These are phyloP conservation scores for Apis florea DNA, from an alignment of 1,140 invertebrate species.

Conservation along the genomic window DNA sequence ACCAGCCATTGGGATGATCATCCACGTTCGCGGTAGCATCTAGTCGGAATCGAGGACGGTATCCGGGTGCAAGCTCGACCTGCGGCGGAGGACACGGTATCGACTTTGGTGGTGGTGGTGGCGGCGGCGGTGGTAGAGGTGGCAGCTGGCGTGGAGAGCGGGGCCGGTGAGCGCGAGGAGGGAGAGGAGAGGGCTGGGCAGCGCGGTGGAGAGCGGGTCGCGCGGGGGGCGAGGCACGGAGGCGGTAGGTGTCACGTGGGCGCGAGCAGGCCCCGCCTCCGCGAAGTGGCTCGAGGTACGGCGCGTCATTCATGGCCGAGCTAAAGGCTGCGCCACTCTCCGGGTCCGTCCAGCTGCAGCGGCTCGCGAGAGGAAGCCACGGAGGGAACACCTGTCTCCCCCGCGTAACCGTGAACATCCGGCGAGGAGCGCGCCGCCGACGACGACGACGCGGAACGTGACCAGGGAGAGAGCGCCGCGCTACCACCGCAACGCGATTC, in stretches of 20 bases:
- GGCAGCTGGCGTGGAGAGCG: constrained; percentile 29
- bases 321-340: constrained; percentile 76
- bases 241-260: constrained; percentile 76
- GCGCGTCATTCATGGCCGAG: constrained; percentile 79
- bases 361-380: constrained; percentile 64
- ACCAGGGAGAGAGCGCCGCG: constrained; percentile 20
- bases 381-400: constrained; percentile 68
- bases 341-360: constrained; percentile 71
- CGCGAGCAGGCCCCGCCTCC: constrained; percentile 74
- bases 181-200: constrained; percentile 27
- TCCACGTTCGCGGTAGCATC: neutral
- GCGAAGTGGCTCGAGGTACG: constrained; percentile 71
- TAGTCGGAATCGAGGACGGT: neutral
- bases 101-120: constrained; percentile 2
- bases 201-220: neutral
- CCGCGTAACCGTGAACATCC: constrained; percentile 60
- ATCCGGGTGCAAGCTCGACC: neutral
- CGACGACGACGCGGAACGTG: constrained; percentile 36
- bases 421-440: constrained; percentile 32
- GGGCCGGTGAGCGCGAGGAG: neutral
- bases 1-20: neutral
- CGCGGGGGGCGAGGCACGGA: constrained; percentile 62
- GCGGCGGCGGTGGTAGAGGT: constrained; percentile 23
- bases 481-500: constrained; percentile 7
- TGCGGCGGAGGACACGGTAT: neutral